phyloP scores from a whole-genome alignment of 2,797 vertebrate species.

The Rhinichthys osculus region DNA sequence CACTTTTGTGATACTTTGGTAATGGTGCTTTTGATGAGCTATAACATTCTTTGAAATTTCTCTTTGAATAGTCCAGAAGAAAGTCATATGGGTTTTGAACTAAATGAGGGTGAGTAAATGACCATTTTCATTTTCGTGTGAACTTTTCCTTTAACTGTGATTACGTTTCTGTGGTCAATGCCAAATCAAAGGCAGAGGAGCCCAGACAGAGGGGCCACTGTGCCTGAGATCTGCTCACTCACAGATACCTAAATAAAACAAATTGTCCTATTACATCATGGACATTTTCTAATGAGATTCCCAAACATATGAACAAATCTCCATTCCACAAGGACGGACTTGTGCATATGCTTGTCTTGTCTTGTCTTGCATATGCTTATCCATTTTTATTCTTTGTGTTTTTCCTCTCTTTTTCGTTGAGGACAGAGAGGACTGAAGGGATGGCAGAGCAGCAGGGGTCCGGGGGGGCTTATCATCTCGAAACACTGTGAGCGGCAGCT shows the following conservation, averaged over 20 bases:
- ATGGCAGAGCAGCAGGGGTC: slow-evolving; percentile 51
- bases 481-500: slow-evolving; percentile 52
- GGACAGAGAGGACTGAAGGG: slow-evolving; percentile 36
- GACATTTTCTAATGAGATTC: slow-evolving; percentile 31
- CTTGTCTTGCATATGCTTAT: not conserved
- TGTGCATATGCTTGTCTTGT: not conserved
- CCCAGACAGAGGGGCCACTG: not conserved
- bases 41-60: not conserved
- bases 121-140: not conserved
- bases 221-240: slow-evolving; percentile 28
- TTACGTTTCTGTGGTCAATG: slow-evolving; percentile 17
- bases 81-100: not conserved
- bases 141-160: slow-evolving; percentile 5
- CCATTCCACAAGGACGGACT: not conserved
- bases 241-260: slow-evolving; percentile 23
- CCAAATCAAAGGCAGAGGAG: slow-evolving; percentile 28
- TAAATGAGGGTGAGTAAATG: not conserved
- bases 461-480: slow-evolving; percentile 46
- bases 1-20: not conserved
- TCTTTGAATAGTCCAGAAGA: not conserved
- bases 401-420: not conserved
- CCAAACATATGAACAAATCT: slow-evolving; percentile 12
- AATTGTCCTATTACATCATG: slow-evolving; percentile 17
- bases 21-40: not conserved
- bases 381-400: slow-evolving; percentile 1